Conservation (phyloP, 2,113 vertebrate genomes). For the Lucifuga dentata region DNA sequence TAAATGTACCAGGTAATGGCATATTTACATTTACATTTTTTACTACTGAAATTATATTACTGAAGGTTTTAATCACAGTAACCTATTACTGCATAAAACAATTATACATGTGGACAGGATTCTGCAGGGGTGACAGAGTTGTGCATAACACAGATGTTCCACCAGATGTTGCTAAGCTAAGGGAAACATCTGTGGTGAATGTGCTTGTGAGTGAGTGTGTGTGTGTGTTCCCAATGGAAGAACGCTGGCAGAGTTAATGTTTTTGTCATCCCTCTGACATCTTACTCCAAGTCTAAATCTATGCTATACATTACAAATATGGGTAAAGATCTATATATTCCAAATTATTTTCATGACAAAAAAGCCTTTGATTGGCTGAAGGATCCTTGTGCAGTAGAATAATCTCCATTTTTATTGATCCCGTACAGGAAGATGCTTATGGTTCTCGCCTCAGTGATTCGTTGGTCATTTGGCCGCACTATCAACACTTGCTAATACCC, state of each 20-base stretch:
- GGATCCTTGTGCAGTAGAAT: neutral
- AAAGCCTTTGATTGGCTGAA: neutral
- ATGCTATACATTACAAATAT: too few relatives aligned
- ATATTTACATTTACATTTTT: too few relatives aligned
- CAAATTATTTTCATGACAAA: too few relatives aligned
- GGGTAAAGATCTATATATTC: too few relatives aligned
- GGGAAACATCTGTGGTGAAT: constrained; percentile 39
- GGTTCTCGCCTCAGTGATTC: constrained; percentile 94
- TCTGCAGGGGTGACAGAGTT: constrained; percentile 27
- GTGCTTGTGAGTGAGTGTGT: constrained; percentile 15
- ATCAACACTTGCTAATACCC: constrained; percentile 94
- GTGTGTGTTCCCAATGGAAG: too few relatives aligned
- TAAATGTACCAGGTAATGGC: too few relatives aligned
- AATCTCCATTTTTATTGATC: constrained; percentile 93
- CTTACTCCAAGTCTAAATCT: too few relatives aligned
- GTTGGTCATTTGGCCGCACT: constrained; percentile 90
- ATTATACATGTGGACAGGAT: constrained; percentile 3
- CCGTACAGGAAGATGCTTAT: constrained; percentile 96
- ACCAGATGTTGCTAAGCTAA: constrained; percentile 45
- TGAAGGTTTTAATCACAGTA: constrained; percentile 24
- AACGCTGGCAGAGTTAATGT: too few relatives aligned
- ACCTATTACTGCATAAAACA: constrained; percentile 23
- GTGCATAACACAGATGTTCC: constrained; percentile 32
- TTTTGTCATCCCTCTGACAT: too few relatives aligned
- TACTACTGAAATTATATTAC: neutral